Evolutionary conservation across 1,140 invertebrate species (phyloP), one percentile per base, ranked within the genome.

Genomic region (Ooceraea biroi): DNA sequence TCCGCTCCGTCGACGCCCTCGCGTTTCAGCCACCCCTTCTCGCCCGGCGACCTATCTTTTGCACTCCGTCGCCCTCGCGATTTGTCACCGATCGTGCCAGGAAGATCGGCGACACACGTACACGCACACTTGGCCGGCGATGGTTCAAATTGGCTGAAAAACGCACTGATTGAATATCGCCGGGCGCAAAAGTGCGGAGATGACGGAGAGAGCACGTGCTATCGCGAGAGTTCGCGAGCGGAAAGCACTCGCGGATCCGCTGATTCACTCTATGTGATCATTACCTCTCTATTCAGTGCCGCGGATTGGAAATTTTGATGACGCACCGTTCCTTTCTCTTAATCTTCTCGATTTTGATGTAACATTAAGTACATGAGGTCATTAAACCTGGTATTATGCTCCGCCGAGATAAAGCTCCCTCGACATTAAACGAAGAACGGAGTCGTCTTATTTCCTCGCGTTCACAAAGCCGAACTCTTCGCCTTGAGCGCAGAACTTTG

Each of bases 61-160:
- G 74, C 41, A 14, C 76, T 19, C 12, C 22, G 46, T 66, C 48
- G 50, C 63, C 63, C 57, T 55, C 0, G 50, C 36, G 74, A 78
- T 78, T 80, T 80, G 48, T 78, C 48, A 14, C n/a, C 48, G 17
- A 14, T 46, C 63, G 50, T 41, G 19, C 17, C 11, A 11, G 36
- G 5, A 8, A 22, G 71, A 46, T 11, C 72, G 22, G n/a, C 58
- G 58, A 36, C 36, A 36, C 36, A 36, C 36, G 36, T n/a, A n/a
- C n/a, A n/a, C n/a, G n/a, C n/a, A 74, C 55, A 19, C 19, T 46
- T 27, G 25, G 27, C 55, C 48, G 48, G 55, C 57, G 65, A 44
- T 19, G 41, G 22, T 55, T 69, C 10, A 69, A 69, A 69, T 80
- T 69, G 76, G 3, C 22, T 69, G 50, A 80, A 58, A 69, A 80